A percentile compares a stretch with the other conserved stretches of the same genome.
Evolutionary conservation across 2,113 vertebrate species (phyloP).

Genomic region (Motacilla tschutschensis): DNA sequence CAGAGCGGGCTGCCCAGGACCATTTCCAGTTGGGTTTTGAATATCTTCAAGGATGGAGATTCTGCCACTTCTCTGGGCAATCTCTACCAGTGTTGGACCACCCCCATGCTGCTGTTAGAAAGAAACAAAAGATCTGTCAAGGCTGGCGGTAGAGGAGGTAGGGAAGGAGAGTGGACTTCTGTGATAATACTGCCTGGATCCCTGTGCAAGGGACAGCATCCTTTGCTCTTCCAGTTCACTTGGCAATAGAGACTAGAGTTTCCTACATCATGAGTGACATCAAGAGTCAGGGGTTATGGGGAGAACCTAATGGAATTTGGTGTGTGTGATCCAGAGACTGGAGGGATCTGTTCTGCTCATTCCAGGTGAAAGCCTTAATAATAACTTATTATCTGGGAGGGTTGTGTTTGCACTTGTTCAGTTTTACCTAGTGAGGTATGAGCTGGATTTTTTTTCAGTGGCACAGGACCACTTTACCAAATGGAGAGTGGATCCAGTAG

Average conservation of each 20-base stretch:
- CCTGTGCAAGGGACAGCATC: neutral
- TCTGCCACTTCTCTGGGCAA: neutral
- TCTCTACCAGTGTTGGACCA: neutral
- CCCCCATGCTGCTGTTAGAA: neutral
- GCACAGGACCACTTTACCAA: neutral
- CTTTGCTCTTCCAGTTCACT: neutral
- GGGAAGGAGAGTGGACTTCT: neutral
- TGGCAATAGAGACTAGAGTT: neutral
- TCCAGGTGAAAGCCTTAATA: neutral
- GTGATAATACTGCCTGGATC: neutral
- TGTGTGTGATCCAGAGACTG: neutral
- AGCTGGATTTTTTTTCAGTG: neutral
- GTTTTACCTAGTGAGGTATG: neutral
- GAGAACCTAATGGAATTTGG: neutral
- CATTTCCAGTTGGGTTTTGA: neutral
- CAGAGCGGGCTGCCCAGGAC: neutral
- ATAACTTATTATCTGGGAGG: neutral
- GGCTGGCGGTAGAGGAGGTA: neutral
- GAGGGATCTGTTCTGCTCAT: neutral
- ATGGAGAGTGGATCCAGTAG: neutral
- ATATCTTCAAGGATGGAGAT: neutral
- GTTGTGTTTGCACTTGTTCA: neutral
- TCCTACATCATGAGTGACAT: neutral
- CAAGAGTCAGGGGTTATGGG: neutral
- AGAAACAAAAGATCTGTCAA: neutral